Base-by-base conservation (phyloP, 2,888 invertebrate genomes). In the Dryococelus australis region DNA sequence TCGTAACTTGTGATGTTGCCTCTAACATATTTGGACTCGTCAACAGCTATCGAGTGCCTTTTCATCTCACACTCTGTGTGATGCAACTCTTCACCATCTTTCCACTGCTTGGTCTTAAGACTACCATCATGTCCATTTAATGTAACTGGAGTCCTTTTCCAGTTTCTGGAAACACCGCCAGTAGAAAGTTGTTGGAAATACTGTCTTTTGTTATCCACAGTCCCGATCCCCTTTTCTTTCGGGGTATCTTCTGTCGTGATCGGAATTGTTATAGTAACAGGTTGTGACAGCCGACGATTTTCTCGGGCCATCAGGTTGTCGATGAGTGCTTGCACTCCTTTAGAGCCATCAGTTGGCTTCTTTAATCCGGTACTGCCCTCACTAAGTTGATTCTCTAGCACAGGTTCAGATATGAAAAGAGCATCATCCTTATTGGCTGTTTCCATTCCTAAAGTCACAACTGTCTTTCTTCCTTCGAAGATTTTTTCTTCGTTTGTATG, bases 41-140 rank as follows among this genome's bases (percentile, higher is more conserved):
- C 94, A 5, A 94, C 94, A 0, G 94, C 94, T 89, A 94, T 94
- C 0, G 94, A 94, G 90, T 94, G 94, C 10, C 94, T 91, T 90
- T 94, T 94, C 26, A 90, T 88, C 51, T 92, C 91, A 51, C 1
- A 65, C 24, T 5, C 65, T 24, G 65, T 65, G n/a, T 43, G 79
- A 24, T 81, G 43, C 81, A 85, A 86, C 9, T 27, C 79, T 35
- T 65, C 80, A 6, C 79, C 85, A 26, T n/a, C 85, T 28, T 79
- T 87, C 87, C 87, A 87, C 27, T 65, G 43, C 43, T 65, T 78
- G 35, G 83, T 65, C 20, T n/a, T 65, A 65, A 65, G n/a, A 24
- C 65, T 65, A 20, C n/a, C 65, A 65, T 53, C 78, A 65, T n/a
- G 51, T 24, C 86, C 86, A n/a, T 47, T 47, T 26, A 83, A 78